A percentile compares a stretch with the other conserved stretches of the same genome.
Conservation (phyloP, 2,888 invertebrate genomes). For the Idaea aversata region DNA sequence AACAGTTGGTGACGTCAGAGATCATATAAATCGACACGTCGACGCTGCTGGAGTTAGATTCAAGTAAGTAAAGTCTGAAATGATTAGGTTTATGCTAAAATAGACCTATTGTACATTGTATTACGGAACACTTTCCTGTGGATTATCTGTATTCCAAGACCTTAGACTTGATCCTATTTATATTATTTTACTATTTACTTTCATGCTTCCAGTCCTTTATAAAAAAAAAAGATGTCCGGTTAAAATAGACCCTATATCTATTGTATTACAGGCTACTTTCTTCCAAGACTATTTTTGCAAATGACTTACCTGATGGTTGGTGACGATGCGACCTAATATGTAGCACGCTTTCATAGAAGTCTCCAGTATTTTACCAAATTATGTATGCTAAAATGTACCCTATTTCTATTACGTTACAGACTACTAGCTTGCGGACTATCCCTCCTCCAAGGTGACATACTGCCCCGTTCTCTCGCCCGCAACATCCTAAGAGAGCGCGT, state of each 20-base stretch:
- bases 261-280: too few relatives aligned
- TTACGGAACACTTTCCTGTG: background rate
- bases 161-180: background rate
- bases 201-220: background rate
- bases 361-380: background rate
- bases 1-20: slow-evolving; percentile 86
- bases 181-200: background rate
- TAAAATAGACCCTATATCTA: too few relatives aligned
- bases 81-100: background rate
- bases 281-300: background rate
- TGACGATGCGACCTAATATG: too few relatives aligned
- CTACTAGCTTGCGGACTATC: slow-evolving; percentile 95
- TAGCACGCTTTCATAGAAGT: background rate
- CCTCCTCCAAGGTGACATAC: slow-evolving; percentile 95
- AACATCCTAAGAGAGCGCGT: slow-evolving; percentile 97
- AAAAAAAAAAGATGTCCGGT: too few relatives aligned
- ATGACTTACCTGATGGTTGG: too few relatives aligned
- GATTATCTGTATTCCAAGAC: background rate
- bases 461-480: slow-evolving; percentile 91
- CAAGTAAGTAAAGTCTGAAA: slow-evolving; percentile 74
- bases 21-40: slow-evolving; percentile 90
- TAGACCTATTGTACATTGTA: background rate
- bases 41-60: slow-evolving; percentile 96
- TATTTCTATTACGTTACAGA: slow-evolving; percentile 57
- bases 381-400: background rate